Conservation (phyloP, 2,113 vertebrate genomes). For the Podocnemis expansa region DNA sequence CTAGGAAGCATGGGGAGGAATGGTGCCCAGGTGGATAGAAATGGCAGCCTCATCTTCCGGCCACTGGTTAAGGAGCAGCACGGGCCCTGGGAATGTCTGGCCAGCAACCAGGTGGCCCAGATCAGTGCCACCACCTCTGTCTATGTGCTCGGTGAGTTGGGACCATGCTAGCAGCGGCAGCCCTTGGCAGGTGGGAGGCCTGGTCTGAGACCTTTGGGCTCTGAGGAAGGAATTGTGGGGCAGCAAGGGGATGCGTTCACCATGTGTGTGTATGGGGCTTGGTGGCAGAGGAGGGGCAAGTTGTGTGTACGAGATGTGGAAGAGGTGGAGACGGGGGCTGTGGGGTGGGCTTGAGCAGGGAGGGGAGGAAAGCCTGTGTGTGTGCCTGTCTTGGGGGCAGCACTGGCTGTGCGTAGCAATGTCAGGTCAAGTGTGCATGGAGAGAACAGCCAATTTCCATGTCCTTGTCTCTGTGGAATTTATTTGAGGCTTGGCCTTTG, state of each 20-base stretch:
- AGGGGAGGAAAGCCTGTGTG: neutral
- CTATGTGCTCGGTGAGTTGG: slow-evolving; percentile 87
- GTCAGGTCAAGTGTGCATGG: neutral
- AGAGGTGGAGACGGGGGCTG: neutral
- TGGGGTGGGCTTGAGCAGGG: neutral
- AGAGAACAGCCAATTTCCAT: neutral
- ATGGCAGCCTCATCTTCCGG: slow-evolving; percentile 87
- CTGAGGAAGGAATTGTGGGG: neutral
- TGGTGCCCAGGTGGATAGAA: slow-evolving; percentile 78
- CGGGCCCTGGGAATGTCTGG: slow-evolving; percentile 89
- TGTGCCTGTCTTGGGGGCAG: neutral
- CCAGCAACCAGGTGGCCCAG: slow-evolving; percentile 87
- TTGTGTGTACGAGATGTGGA: no score
- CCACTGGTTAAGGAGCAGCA: slow-evolving; percentile 91
- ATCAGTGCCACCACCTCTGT: slow-evolving; percentile 82
- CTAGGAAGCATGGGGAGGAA: slow-evolving; percentile 77
- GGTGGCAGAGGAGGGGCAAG: no score
- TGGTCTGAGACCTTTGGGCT: neutral
- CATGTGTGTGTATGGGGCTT: neutral
- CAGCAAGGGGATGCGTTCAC: neutral
- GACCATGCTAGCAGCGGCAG: neutral
- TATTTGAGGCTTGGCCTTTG: neutral
- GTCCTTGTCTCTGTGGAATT: neutral
- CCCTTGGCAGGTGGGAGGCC: neutral
- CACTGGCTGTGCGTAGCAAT: neutral